Conservation (phyloP, 2,113 vertebrate genomes). For the Calypte anna region DNA sequence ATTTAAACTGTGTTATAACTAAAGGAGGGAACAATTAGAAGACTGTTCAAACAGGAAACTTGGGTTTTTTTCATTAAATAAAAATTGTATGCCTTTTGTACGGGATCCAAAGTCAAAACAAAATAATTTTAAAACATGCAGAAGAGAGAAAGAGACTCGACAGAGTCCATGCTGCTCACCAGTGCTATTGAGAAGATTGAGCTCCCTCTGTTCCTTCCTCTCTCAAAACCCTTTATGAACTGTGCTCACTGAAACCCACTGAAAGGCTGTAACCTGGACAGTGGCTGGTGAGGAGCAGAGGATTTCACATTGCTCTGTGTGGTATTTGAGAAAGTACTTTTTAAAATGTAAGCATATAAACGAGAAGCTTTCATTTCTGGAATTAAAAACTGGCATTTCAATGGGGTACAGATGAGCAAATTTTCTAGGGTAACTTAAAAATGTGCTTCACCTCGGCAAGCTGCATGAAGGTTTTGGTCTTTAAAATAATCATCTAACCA, state of each 20-base stretch:
- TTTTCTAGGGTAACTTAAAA: neutral
- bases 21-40: neutral
- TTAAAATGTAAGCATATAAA: neutral
- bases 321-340: neutral
- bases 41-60: neutral
- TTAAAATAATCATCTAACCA: neutral
- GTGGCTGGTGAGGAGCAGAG: neutral
- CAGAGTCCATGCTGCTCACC: neutral
- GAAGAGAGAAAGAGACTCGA: rapidly evolving
- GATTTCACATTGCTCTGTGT: neutral
- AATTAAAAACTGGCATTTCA: neutral
- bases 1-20: neutral
- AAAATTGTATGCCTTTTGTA: neutral
- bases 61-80: neutral
- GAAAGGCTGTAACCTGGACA: neutral
- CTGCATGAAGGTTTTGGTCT: slow-evolving; percentile 9
- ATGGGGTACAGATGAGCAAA: neutral
- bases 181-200: neutral
- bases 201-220: neutral
- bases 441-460: neutral
- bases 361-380: neutral
- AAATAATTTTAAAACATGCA: neutral
- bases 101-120: neutral
- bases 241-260: neutral
- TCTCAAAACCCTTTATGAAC: neutral